Conservation (phyloP, 2,113 vertebrate species). For the Tyto alba region DNA sequence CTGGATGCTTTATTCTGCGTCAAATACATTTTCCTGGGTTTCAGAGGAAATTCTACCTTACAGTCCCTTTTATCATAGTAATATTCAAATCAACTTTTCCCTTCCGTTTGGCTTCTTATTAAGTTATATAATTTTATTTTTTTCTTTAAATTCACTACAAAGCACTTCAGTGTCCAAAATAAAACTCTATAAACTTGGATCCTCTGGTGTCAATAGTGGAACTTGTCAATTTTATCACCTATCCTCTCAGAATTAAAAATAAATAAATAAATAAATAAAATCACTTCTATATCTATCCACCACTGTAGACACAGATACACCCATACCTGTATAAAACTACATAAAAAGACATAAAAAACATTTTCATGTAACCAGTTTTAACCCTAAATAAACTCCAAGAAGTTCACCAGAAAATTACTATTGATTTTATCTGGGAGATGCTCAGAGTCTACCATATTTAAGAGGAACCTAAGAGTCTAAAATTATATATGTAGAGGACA, state of each 20-base stretch:
- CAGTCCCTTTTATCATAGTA: background rate
- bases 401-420: background rate
- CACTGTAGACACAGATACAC: background rate
- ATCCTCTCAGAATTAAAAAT: background rate
- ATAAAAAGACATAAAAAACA: background rate
- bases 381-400: background rate
- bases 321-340: background rate
- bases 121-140: background rate
- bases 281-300: background rate
- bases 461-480: background rate
- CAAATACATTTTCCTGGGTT: background rate
- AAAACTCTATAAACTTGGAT: background rate
- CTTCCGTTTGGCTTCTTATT: background rate
- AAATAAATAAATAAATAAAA: background rate
- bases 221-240: background rate
- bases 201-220: background rate
- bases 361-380: background rate
- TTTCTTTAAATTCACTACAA: background rate
- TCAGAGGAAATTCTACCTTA: background rate
- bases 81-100: background rate
- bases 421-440: background rate
- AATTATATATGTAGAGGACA: background rate
- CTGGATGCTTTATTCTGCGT: background rate
- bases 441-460: background rate
- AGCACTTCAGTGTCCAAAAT: background rate